Evolutionary conservation across 1,140 invertebrate species (phyloP).

Genomic region (Drosophila tristis): DNA sequence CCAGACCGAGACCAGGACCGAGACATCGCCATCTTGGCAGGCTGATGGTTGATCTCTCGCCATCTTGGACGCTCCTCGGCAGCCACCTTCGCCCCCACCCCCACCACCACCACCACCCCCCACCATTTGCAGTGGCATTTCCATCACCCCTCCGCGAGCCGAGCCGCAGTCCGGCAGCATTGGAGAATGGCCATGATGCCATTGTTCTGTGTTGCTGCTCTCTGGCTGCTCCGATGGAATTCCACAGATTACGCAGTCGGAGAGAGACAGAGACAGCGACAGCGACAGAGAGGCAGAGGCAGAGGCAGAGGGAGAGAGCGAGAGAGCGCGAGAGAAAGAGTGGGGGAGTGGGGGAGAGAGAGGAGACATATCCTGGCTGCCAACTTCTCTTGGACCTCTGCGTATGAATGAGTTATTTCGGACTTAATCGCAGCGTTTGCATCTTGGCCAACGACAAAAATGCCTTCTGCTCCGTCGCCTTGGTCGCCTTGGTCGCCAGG

Average conservation of each 20-base stretch:
- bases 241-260: constrained; percentile 65
- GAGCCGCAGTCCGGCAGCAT: too few species aligned
- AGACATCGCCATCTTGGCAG: constrained; percentile 68
- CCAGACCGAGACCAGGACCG: not conserved
- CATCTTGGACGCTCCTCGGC: constrained; percentile 59
- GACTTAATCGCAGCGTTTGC: constrained; percentile 73
- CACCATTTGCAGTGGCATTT: not conserved
- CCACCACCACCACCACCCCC: too few species aligned
- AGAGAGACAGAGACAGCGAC: constrained; percentile 4
- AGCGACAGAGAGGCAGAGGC: constrained; percentile 1
- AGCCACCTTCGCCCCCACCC: constrained; percentile 1
- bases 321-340: not conserved
- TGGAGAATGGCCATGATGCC: constrained; percentile 25
- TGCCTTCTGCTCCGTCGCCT: constrained; percentile 34
- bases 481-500: constrained; percentile 24
- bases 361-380: constrained; percentile 15
- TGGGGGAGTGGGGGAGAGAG: not conserved
- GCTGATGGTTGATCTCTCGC: constrained; percentile 72
- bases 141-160: too few species aligned
- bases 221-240: constrained; percentile 71
- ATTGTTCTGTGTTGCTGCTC: constrained; percentile 59
- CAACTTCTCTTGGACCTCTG: constrained; percentile 34
- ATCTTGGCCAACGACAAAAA: constrained; percentile 61
- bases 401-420: constrained; percentile 83
- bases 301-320: constrained; percentile 1